These are phyloP conservation scores for Thunnus thynnus DNA, from an alignment of 2,113 vertebrate species.

Conservation along the genomic window DNA sequence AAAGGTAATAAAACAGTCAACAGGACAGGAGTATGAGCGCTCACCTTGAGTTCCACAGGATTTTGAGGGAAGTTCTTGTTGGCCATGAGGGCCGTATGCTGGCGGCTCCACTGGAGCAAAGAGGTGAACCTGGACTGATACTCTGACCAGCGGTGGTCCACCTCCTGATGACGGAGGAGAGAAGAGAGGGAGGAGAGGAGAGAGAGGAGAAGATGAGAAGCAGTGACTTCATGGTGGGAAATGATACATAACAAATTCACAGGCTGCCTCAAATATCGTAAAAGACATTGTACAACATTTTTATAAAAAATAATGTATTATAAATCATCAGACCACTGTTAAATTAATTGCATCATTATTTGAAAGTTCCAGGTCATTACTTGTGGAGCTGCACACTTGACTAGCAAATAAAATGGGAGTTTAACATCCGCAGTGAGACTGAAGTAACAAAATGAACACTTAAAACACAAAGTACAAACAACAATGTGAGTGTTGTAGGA, in stretches of 20 bases:
- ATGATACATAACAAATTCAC: not conserved
- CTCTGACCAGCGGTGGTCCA: constrained; percentile 94
- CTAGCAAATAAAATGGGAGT: not conserved
- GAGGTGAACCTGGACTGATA: constrained; percentile 93
- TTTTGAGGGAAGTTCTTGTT: constrained; percentile 98
- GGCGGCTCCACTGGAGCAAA: constrained; percentile 96
- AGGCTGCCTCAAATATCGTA: not conserved
- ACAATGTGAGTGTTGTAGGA: too few species aligned
- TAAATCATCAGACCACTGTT: not conserved
- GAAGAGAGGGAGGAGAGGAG: not conserved
- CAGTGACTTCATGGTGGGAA: not conserved
- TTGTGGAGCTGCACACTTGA: not conserved
- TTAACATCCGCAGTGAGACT: not conserved
- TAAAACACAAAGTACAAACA: not conserved
- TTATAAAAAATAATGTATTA: not conserved
- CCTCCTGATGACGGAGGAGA: constrained; percentile 86
- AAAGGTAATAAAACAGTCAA: not conserved
- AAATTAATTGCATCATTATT: constrained; percentile 13
- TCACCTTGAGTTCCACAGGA: constrained; percentile 97
- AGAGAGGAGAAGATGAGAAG: not conserved
- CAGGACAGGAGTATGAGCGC: not conserved
- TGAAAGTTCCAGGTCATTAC: not conserved
- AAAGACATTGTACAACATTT: not conserved
- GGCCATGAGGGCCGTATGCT: constrained; percentile 93
- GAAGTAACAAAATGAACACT: too few species aligned